These are phyloP conservation scores for Styela clava DNA, from an alignment of 23 tunicate species.

Conservation along the genomic window DNA sequence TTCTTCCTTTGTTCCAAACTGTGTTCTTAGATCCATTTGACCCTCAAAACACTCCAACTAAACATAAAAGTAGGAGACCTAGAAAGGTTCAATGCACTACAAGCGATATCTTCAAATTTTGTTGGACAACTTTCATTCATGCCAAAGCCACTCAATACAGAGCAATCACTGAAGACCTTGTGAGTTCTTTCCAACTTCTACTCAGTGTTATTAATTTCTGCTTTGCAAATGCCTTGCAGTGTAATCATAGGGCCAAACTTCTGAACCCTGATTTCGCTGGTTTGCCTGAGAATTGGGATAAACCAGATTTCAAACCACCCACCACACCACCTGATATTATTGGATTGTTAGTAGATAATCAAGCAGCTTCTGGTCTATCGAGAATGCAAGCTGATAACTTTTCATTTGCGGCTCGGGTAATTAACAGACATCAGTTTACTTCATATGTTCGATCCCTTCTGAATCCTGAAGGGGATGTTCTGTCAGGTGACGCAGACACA, in stretches of 20 bases:
- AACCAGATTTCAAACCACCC: slow-evolving; percentile 21
- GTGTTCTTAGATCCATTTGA: slow-evolving; percentile 78
- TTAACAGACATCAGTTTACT: slow-evolving; percentile 69
- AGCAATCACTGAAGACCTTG: slow-evolving; percentile 68
- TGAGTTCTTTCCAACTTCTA: slow-evolving; percentile 73
- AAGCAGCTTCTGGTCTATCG: slow-evolving; percentile 31
- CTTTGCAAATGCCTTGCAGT: slow-evolving; percentile 63
- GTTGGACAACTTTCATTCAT: slow-evolving; percentile 89
- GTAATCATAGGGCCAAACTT: slow-evolving; percentile 42
- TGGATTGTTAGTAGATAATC: slow-evolving; percentile 43
- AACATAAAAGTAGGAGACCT: slow-evolving; percentile 55
- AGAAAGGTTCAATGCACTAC: slow-evolving; percentile 67
- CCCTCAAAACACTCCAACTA: slow-evolving; percentile 69
- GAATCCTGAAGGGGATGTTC: slow-evolving; percentile 23
- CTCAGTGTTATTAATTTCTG: slow-evolving; percentile 78
- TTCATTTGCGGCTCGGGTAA: slow-evolving; percentile 66
- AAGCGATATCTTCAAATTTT: slow-evolving; percentile 74
- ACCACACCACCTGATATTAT: slow-evolving; percentile 42
- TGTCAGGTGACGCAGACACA: slow-evolving; percentile 40
- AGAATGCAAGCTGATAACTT: slow-evolving; percentile 48
- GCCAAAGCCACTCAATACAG: slow-evolving; percentile 83
- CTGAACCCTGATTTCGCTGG: slow-evolving; percentile 81
- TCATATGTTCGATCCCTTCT: slow-evolving; percentile 28
- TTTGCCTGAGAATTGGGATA: slow-evolving; percentile 58
- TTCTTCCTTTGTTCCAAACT: slow-evolving; percentile 38